A percentile compares a stretch with the other conserved stretches of the same genome.
Conservation (phyloP, 2,113 vertebrate genomes). For the Ochotona princeps region DNA sequence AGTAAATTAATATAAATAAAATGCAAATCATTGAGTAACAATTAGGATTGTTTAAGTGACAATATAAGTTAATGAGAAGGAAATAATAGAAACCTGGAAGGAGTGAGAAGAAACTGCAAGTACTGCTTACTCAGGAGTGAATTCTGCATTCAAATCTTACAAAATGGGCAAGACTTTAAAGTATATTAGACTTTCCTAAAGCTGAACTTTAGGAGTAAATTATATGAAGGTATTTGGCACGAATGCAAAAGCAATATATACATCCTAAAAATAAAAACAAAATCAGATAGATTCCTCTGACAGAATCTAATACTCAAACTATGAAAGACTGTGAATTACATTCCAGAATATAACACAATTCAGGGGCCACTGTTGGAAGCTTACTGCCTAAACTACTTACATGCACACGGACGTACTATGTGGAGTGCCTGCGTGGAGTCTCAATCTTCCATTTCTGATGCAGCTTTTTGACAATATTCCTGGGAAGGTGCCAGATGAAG, state of each 20-base stretch:
- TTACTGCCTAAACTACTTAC: too few species aligned
- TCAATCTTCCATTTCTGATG: too few species aligned
- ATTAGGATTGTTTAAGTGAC: background rate
- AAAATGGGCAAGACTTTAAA: background rate
- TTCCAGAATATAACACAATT: background rate
- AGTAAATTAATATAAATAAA: too few species aligned
- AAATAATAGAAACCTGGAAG: background rate
- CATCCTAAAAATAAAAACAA: background rate
- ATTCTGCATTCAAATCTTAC: background rate
- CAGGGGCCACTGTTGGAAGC: background rate
- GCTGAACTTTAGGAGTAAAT: background rate
- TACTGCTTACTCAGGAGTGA: background rate
- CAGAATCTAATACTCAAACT: background rate
- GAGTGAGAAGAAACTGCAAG: background rate
- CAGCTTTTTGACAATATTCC: too few species aligned
- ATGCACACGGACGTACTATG: too few species aligned
- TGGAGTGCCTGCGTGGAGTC: too few species aligned
- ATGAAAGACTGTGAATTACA: background rate
- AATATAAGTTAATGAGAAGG: background rate
- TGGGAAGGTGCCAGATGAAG: too few species aligned
- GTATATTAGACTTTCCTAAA: background rate
- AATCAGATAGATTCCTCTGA: background rate
- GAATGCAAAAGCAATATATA: background rate
- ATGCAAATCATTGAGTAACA: background rate
- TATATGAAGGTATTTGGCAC: background rate